These are phyloP conservation scores for Blastobasis adustella DNA, from an alignment of 2,888 invertebrate genomes.

Conservation along the genomic window DNA sequence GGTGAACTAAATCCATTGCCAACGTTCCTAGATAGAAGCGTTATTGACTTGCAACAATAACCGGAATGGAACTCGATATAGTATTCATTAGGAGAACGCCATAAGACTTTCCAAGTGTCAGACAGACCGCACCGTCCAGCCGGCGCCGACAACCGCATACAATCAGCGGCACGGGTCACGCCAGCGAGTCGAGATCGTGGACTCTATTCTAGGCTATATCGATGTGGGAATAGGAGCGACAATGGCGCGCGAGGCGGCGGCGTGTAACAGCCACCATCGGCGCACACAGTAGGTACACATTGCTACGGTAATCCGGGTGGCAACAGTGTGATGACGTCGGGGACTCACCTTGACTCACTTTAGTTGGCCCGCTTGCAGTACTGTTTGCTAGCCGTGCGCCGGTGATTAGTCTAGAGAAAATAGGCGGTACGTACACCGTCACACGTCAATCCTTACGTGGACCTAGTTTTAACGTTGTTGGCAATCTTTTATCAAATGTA, in stretches of 20 bases:
- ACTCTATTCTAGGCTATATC: constrained; percentile 19
- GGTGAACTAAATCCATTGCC: too few species aligned
- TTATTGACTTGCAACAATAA: too few species aligned
- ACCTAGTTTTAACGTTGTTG: constrained; percentile 1
- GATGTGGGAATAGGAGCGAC: constrained; percentile 3
- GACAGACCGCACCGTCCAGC: constrained; percentile 40
- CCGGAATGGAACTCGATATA: too few species aligned
- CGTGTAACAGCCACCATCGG: constrained; percentile 3
- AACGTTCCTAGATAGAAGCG: too few species aligned
- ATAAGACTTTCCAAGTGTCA: neutral
- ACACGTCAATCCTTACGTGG: constrained; percentile 16
- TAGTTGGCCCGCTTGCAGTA: constrained; percentile 56
- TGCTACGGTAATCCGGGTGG: constrained; percentile 47
- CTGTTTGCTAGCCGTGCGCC: constrained; percentile 43
- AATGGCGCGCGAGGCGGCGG: constrained; percentile 4
- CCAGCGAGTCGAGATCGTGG: constrained; percentile 1
- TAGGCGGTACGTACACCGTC: constrained; percentile 14
- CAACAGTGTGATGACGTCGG: constrained; percentile 56
- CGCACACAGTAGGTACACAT: neutral
- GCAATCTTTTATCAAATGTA: too few species aligned
- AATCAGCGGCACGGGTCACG: constrained; percentile 2
- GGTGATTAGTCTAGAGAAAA: constrained; percentile 46
- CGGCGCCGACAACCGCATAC: constrained; percentile 35
- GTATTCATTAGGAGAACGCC: too few species aligned
- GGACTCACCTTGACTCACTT: constrained; percentile 69